Conservation (phyloP, 2,113 vertebrate genomes). For the Edolisoma coerulescens region DNA sequence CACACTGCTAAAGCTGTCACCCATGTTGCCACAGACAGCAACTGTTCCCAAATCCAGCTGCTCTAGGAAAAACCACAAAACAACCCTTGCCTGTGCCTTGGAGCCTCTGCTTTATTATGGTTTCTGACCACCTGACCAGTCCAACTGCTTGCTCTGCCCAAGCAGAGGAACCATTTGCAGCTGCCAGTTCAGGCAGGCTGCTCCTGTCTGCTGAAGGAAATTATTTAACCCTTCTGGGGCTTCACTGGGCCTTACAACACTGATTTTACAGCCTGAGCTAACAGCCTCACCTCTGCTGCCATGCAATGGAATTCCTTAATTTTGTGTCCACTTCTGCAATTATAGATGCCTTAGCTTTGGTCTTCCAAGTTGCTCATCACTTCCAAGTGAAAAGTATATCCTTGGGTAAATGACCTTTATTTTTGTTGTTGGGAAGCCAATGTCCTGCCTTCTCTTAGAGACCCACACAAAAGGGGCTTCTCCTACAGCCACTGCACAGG, state of each 20-base stretch:
- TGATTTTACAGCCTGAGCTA: not conserved
- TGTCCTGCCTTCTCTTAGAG: not conserved
- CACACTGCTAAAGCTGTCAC: not conserved
- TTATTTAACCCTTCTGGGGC: not conserved
- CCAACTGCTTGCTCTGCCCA: not conserved
- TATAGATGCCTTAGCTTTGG: not conserved
- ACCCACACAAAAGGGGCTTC: not conserved
- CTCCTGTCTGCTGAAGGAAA: not conserved
- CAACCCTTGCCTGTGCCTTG: not conserved
- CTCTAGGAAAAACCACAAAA: not conserved
- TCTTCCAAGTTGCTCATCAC: not conserved
- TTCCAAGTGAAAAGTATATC: not conserved
- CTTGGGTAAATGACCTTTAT: not conserved
- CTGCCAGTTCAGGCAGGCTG: not conserved
- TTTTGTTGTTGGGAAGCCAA: not conserved
- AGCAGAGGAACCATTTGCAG: not conserved
- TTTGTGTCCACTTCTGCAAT: not conserved
- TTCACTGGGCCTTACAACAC: not conserved
- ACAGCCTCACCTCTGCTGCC: not conserved
- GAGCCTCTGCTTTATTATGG: not conserved
- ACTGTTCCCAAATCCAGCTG: not conserved
- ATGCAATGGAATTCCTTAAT: not conserved
- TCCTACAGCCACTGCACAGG: not conserved
- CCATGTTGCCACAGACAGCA: not conserved
- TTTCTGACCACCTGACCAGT: not conserved